These are phyloP conservation scores for Zaprionus inermis DNA, from an alignment of 1,140 invertebrate genomes.

Conservation along the genomic window DNA sequence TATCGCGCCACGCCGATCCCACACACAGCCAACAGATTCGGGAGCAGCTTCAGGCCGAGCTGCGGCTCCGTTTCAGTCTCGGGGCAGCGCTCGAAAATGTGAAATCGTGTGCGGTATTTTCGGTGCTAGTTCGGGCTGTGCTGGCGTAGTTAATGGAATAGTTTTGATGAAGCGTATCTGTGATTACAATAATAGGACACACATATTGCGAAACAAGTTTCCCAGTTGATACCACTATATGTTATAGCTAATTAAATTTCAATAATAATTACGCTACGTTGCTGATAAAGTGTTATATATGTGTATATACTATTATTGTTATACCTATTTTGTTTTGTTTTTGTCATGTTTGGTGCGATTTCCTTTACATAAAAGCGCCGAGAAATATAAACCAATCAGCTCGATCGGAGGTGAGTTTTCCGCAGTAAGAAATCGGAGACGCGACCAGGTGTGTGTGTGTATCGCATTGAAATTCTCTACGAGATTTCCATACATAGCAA, in stretches of 20 bases:
- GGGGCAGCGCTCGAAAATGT: slow-evolving; percentile 70
- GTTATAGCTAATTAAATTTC: slow-evolving; percentile 9
- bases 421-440: slow-evolving; percentile 44
- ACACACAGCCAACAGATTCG: background rate
- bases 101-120: slow-evolving; percentile 52
- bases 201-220: slow-evolving; percentile 27
- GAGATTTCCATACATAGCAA: slow-evolving; percentile 10
- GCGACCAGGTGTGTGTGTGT: slow-evolving; percentile 49
- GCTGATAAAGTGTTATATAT: slow-evolving; percentile 3
- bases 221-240: slow-evolving; percentile 4
- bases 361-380: slow-evolving; percentile 17
- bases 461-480: background rate
- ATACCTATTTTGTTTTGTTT: slow-evolving; percentile 14
- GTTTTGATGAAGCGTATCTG: slow-evolving; percentile 49
- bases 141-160: slow-evolving; percentile 30
- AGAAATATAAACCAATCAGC: slow-evolving; percentile 48
- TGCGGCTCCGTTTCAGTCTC: slow-evolving; percentile 49
- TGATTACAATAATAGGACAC: slow-evolving; percentile 49
- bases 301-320: slow-evolving; percentile 7
- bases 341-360: slow-evolving; percentile 14
- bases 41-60: background rate
- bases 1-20: slow-evolving; percentile 36
- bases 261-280: slow-evolving; percentile 21
- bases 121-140: slow-evolving; percentile 2
- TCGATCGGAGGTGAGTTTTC: slow-evolving; percentile 55